Conservation (phyloP, 2,888 invertebrate genomes). For the Andrena minutula region DNA sequence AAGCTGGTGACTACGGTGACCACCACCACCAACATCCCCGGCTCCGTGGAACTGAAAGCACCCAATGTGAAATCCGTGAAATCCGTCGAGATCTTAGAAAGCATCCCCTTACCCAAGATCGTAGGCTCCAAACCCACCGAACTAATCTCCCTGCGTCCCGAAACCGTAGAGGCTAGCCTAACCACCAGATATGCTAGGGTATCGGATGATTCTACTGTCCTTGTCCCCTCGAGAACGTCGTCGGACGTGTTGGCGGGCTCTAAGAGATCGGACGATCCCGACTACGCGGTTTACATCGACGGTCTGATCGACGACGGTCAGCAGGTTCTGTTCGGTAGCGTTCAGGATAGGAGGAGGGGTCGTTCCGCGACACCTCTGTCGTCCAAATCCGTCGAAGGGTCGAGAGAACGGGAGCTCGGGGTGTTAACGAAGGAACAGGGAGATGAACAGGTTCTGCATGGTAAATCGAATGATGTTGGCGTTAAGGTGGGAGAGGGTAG, state of each 20-base stretch:
- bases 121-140: slow-evolving; percentile 75
- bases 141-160: slow-evolving; percentile 79
- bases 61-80: slow-evolving; percentile 71
- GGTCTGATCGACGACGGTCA: slow-evolving; percentile 55
- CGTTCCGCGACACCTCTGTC: slow-evolving; percentile 57
- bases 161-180: slow-evolving; percentile 79
- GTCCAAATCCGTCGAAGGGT: slow-evolving; percentile 17
- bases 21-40: slow-evolving; percentile 60
- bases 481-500: neutral
- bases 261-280: slow-evolving; percentile 19
- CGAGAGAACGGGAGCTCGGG: slow-evolving; percentile 12
- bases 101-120: slow-evolving; percentile 68
- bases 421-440: slow-evolving; percentile 18
- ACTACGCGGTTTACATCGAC: slow-evolving; percentile 43
- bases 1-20: slow-evolving; percentile 70
- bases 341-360: slow-evolving; percentile 78
- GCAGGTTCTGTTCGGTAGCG: slow-evolving; percentile 80
- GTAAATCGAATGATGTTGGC: neutral
- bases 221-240: slow-evolving; percentile 28
- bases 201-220: slow-evolving; percentile 56
- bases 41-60: slow-evolving; percentile 68
- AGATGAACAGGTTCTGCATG: neutral
- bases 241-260: slow-evolving; percentile 28
- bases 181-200: slow-evolving; percentile 79
- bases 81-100: slow-evolving; percentile 73